Evolutionary conservation across 2,113 vertebrate species (phyloP), one percentile per base, ranked within the genome.

Genomic region (Meriones unguiculatus): DNA sequence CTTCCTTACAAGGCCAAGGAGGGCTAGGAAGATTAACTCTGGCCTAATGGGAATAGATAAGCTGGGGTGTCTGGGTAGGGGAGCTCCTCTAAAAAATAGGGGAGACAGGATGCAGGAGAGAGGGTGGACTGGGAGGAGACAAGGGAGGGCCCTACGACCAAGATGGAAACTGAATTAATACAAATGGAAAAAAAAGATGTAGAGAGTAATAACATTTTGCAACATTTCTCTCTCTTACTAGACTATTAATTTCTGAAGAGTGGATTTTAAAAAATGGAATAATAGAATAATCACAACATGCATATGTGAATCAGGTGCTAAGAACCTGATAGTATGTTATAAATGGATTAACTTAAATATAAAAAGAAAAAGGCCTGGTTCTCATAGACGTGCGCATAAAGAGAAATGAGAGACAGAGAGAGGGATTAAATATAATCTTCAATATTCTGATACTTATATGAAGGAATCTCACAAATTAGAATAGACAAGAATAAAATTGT

Each of bases 271-370:
- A 93, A 81, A 64, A 22, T 72, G 28, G 8, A 89, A 70, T 70
- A 52, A 46, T 82, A 41, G 46, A 11, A 69, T 87, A 95, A 89
- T 17, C 35, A 35, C 30, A 89, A 30, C 73, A 38, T 75, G 1
- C 18, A 67, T 73, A 52, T 12, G 17, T 10, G 87, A 91, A 65
- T 72, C 32, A 82, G 13, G 18, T 85, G 1, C 14, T 38, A 92
- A 41, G 84, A 92, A 82, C 2, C 38, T 69, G 84, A 84, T 46
- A 75, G 2, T 35, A 46, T 80, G 65, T 82, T 28, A 73, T 10
- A 93, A 93, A 62, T 87, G 9, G 41, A 78, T 12, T 38, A 93
- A 78, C 65, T 91, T 9, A 81, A 93, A 77, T 78, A 57, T 24
- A 32, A 46, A 72, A 69, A 4, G 2, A 46, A 85, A 85, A 22